Evolutionary conservation across 1,140 invertebrate genomes (phyloP), one percentile per base, ranked within the genome.

Genomic region (Brevipalpus yothersi): DNA sequence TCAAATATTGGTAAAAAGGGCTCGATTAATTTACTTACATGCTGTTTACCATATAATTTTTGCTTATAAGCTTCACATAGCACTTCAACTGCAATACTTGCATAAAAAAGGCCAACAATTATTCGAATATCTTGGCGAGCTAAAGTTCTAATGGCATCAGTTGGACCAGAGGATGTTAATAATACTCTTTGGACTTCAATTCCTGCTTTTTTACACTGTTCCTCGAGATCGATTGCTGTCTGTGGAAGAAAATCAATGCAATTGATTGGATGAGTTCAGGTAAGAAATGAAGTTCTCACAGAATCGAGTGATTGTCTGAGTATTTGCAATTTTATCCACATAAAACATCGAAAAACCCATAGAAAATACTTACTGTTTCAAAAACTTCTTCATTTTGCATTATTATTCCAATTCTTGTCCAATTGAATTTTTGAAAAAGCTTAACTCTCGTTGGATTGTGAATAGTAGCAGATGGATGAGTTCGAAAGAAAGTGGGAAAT

Each of bases 331-430:
- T n/a, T 41, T 15, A 43, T 15, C 47, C 15, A 13, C n/a, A n/a
- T n/a, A n/a, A n/a, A n/a, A n/a, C n/a, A n/a, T n/a, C 3, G n/a
- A 17, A 51, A 51, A 3, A 15, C 2, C n/a, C 9, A 5, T 49
- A 11, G 9, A 17, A 43, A 58, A n/a, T 45, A 41, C 23, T 78
- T 73, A 92, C 88, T 64, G 93, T 96, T 69, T 93, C 94, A 72
- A 99, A 99, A 5, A 98, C 89, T 78, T 99, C 95, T 73, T 98
- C 92, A 0, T 92, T 92, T 72, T 97, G 90, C 68, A 97, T 91
- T 43, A 99, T 72, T 63, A 97, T 97, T 21, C 93, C 92, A 40
- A 99, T 89, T 49, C 87, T 76, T 17, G 84, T 90, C 94, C 94
- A 98, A 15, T 84, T 83, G 69, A 94, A 99, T 68, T 89, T 91